phyloP scores from a whole-genome alignment of 2,888 invertebrate species.

The Dione vanillae region DNA sequence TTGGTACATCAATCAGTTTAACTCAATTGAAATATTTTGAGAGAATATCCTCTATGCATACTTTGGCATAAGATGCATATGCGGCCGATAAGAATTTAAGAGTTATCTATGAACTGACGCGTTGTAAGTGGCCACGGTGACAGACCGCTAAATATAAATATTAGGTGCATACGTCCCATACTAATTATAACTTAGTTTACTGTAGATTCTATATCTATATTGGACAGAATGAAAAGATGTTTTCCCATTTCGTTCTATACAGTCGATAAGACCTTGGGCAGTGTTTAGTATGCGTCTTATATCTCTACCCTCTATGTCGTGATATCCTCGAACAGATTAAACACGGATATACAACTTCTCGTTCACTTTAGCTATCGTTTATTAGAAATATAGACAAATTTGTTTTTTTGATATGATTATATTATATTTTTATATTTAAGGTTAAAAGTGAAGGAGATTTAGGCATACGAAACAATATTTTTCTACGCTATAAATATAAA shows the following conservation, averaged over 20 bases:
- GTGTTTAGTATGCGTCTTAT: conserved; percentile 23
- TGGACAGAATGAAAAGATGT: conserved; percentile 1
- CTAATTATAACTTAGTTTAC: neutral
- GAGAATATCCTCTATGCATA: no score
- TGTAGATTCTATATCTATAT: neutral
- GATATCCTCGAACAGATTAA: conserved; percentile 27
- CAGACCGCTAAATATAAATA: no score
- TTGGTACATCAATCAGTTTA: neutral
- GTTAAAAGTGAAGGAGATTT: no score
- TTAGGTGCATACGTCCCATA: neutral
- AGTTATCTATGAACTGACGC: no score
- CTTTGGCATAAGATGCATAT: no score
- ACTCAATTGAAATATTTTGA: no score
- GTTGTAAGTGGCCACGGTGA: no score
- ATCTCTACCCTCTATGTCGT: conserved; percentile 11
- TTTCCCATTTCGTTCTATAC: neutral
- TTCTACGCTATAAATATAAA: no score
- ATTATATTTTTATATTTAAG: no score
- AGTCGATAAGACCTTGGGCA: conserved; percentile 5
- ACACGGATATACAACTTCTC: conserved; percentile 1
- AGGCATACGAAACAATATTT: no score
- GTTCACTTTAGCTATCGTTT: neutral
- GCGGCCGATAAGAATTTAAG: no score
- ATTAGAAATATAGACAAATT: neutral
- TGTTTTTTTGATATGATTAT: no score